Percentiles rank a stretch among this genome's conserved stretches.
phyloP scores from a whole-genome alignment of 2,888 invertebrate species.

The Antheraea yamamai region DNA sequence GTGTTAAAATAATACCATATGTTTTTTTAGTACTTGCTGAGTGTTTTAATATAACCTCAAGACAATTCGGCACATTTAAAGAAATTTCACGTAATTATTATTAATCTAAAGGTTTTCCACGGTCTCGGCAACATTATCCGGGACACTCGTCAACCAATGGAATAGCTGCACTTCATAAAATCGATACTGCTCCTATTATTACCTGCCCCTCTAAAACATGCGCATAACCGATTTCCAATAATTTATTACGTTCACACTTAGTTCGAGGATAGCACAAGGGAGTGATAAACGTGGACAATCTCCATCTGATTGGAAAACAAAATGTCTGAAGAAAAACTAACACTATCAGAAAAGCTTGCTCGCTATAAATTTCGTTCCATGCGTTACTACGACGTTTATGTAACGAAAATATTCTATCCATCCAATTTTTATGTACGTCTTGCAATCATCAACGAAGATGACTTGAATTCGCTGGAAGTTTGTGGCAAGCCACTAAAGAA shows the following conservation, averaged over 20 bases:
- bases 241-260: not conserved
- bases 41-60: not conserved
- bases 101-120: not conserved
- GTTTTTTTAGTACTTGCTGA: not conserved
- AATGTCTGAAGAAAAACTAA: constrained; percentile 3
- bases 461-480: constrained; percentile 24
- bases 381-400: constrained; percentile 33
- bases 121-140: constrained; percentile 11
- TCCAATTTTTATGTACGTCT: constrained; percentile 39
- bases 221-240: constrained; percentile 12
- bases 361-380: not conserved
- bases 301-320: not conserved
- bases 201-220: constrained; percentile 2
- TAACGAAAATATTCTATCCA: constrained; percentile 39
- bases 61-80: not conserved
- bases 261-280: not conserved
- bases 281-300: constrained; percentile 1
- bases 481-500: not conserved
- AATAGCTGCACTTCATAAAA: constrained; percentile 10
- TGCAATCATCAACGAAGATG: constrained; percentile 25
- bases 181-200: not conserved
- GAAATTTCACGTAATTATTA: not conserved
- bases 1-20: not conserved
- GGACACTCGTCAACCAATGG: not conserved
- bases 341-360: not conserved